These are phyloP conservation scores for Pseudomugil tenellus DNA, from an alignment of 2,797 vertebrate genomes.

Conservation along the genomic window DNA sequence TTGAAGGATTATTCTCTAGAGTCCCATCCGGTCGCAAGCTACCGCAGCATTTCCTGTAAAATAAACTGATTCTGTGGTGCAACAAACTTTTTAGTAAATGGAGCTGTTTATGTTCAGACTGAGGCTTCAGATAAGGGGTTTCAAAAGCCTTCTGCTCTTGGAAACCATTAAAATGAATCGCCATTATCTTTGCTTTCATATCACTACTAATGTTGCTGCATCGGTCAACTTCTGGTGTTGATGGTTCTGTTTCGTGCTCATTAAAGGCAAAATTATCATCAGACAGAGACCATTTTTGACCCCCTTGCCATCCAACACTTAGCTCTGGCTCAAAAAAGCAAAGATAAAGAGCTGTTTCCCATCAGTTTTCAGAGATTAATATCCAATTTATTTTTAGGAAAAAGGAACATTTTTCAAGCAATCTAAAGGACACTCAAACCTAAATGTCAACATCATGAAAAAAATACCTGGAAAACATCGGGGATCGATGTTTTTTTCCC, in stretches of 20 bases:
- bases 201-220: neutral
- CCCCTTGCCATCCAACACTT: too few species aligned
- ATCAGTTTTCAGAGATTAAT: too few species aligned
- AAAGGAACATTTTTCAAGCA: too few species aligned
- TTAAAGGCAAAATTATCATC: too few species aligned
- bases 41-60: conserved; percentile 32
- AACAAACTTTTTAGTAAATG: conserved; percentile 10
- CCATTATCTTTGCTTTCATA: neutral
- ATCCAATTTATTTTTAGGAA: too few species aligned
- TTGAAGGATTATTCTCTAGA: conserved; percentile 42
- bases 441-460: too few species aligned
- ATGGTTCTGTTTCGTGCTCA: neutral
- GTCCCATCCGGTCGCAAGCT: conserved; percentile 31
- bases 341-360: too few species aligned
- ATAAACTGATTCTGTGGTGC: conserved; percentile 27
- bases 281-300: too few species aligned
- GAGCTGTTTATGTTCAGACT: conserved; percentile 8
- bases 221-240: neutral
- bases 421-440: too few species aligned
- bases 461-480: too few species aligned
- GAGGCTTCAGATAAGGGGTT: neutral
- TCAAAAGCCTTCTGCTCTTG: neutral
- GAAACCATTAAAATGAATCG: neutral
- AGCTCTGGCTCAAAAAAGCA: too few species aligned
- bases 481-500: too few species aligned